phyloP scores from a whole-genome alignment of 2,888 invertebrate species.

The Limenitis camilla region DNA sequence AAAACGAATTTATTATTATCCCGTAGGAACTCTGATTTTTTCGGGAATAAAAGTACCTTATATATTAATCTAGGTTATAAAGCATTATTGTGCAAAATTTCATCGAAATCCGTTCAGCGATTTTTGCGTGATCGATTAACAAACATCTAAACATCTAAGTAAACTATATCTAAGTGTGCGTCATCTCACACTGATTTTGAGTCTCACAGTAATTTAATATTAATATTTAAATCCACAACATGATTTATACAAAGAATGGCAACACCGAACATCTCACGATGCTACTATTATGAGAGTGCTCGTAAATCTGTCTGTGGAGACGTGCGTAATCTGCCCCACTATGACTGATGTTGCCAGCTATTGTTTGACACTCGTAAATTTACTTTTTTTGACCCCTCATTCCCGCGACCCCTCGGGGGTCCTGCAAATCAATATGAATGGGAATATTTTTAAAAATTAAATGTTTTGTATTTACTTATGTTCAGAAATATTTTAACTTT shows the following conservation, averaged over 20 bases:
- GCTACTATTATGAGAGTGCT: conserved; percentile 51
- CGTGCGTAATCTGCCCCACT: conserved; percentile 64
- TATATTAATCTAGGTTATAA: too few species aligned
- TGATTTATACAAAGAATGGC: conserved; percentile 6
- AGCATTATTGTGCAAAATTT: too few species aligned
- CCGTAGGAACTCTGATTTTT: too few species aligned
- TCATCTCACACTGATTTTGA: background rate
- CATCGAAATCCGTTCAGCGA: too few species aligned
- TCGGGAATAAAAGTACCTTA: too few species aligned
- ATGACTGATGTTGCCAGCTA: conserved; percentile 67
- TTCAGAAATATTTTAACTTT: too few species aligned
- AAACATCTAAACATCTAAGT: background rate
- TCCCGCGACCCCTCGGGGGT: conserved; percentile 14
- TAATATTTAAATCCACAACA: conserved; percentile 3
- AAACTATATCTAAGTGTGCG: background rate
- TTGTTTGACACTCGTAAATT: conserved; percentile 60
- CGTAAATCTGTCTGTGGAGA: conserved; percentile 60
- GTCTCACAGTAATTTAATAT: background rate
- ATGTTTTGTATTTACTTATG: background rate
- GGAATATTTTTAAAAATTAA: background rate
- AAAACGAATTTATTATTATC: too few species aligned
- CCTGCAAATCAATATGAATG: conserved; percentile 16
- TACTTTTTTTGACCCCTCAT: conserved; percentile 27
- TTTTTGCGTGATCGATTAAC: too few species aligned
- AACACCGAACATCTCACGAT: conserved; percentile 3